Conservation (phyloP, 2,113 vertebrate species). For the Pao palembangensis region DNA sequence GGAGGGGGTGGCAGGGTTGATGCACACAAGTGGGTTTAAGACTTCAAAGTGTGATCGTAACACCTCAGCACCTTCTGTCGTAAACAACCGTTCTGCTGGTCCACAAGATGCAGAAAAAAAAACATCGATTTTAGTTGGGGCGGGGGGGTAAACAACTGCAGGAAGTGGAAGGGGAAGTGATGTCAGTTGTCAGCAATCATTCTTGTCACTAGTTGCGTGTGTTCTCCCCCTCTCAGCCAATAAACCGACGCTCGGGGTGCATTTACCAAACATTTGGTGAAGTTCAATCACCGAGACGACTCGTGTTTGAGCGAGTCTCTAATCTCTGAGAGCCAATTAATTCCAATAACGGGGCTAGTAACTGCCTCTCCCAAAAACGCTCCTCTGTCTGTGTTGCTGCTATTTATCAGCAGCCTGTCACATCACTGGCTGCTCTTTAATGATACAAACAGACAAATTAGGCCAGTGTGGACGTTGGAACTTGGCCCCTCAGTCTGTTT, state of each 20-base stretch:
- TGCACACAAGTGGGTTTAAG: too few relatives aligned
- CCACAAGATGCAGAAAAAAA: too few relatives aligned
- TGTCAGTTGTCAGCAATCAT: too few relatives aligned
- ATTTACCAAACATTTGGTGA: slow-evolving; percentile 15
- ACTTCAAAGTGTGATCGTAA: too few relatives aligned
- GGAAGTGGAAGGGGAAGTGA: too few relatives aligned
- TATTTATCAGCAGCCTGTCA: slow-evolving; percentile 30
- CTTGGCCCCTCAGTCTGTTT: slow-evolving; percentile 36
- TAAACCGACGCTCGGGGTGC: neutral
- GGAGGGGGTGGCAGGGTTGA: too few relatives aligned
- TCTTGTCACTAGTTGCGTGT: neutral
- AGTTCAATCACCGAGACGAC: slow-evolving; percentile 29
- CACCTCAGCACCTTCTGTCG: too few relatives aligned
- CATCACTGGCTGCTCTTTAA: slow-evolving; percentile 43
- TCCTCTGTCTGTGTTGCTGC: slow-evolving; percentile 11
- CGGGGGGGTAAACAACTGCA: too few relatives aligned
- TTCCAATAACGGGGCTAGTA: slow-evolving; percentile 44
- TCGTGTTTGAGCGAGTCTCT: slow-evolving; percentile 26
- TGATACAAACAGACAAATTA: slow-evolving; percentile 56
- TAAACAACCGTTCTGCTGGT: too few relatives aligned
- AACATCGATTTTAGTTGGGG: too few relatives aligned
- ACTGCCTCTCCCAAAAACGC: slow-evolving; percentile 38
- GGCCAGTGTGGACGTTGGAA: slow-evolving; percentile 30
- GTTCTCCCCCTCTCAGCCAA: neutral
- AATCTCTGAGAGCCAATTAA: slow-evolving; percentile 49